Conservation (phyloP, 2,113 vertebrate genomes). For the Pelusios castaneus region DNA sequence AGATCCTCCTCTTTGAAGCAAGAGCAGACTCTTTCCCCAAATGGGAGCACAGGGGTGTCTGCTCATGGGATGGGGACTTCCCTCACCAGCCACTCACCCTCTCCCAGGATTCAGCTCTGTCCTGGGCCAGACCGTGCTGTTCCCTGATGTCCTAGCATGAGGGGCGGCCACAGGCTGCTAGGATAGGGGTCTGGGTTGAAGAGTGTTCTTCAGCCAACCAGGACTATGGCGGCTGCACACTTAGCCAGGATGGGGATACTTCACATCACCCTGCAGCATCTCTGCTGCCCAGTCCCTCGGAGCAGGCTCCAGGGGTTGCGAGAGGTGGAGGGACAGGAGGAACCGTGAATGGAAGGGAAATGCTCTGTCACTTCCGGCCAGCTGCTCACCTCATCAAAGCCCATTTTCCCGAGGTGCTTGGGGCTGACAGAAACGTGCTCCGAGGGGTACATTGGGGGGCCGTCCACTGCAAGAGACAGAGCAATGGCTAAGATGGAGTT, state of each 20-base stretch:
- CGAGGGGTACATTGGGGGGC: constrained; percentile 88
- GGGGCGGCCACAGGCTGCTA: not conserved
- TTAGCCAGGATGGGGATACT: not conserved
- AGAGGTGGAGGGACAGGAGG: not conserved
- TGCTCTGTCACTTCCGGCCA: fast-evolving
- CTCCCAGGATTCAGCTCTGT: not conserved
- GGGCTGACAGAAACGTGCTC: constrained; percentile 81
- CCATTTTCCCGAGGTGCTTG: constrained; percentile 88
- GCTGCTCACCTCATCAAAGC: constrained; percentile 90
- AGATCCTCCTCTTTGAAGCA: not conserved
- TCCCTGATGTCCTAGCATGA: not conserved
- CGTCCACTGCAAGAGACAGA: constrained; percentile 83
- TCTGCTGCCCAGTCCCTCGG: not conserved
- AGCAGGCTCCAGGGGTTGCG: not conserved
- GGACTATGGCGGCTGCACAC: not conserved
- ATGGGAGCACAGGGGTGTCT: not conserved
- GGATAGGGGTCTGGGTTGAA: too few relatives aligned
- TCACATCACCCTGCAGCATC: not conserved
- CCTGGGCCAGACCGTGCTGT: not conserved
- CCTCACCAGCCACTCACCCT: not conserved
- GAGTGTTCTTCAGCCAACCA: not conserved
- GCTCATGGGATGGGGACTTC: not conserved
- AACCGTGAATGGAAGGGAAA: not conserved
- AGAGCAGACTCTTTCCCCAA: not conserved
- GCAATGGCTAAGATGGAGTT: not conserved